Conservation (phyloP, 2,888 invertebrate genomes). For the Cacoxenus indagator region DNA sequence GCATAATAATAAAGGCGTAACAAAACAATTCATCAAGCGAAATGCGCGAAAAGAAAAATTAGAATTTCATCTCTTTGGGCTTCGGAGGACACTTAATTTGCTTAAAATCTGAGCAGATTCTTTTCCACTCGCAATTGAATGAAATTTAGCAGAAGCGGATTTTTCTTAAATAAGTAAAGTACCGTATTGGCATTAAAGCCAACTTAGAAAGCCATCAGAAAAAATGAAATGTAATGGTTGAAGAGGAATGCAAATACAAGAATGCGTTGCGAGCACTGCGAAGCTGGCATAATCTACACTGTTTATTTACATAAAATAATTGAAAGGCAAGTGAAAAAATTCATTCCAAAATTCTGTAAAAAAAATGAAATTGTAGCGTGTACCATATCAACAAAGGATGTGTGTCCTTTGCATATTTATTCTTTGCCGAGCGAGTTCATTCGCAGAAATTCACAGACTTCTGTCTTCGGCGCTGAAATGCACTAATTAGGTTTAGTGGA, state of each 20-base stretch:
- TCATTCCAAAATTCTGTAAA: neutral
- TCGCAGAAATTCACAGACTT: neutral
- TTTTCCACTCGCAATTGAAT: neutral
- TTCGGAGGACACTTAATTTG: neutral
- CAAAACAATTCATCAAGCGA: slow-evolving; percentile 7
- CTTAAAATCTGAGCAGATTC: slow-evolving; percentile 3
- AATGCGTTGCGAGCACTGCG: slow-evolving; percentile 44
- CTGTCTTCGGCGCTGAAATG: neutral
- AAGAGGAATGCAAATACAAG: slow-evolving; percentile 10
- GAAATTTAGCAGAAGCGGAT: slow-evolving; percentile 13
- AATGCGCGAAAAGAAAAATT: neutral
- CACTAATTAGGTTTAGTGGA: neutral
- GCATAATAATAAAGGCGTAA: neutral
- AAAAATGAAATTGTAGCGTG: neutral
- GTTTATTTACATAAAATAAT: slow-evolving; percentile 63
- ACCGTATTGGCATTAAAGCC: slow-evolving; percentile 1
- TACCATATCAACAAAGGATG: neutral
- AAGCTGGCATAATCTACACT: slow-evolving; percentile 61
- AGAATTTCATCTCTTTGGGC: neutral
- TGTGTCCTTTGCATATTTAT: no score
- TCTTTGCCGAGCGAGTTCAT: no score
- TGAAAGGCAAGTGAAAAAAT: slow-evolving; percentile 51
- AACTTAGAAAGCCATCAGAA: neutral
- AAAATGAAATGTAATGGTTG: slow-evolving; percentile 4
- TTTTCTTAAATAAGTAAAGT: neutral